Evolutionary conservation across 2,888 invertebrate species (phyloP).

Genomic region (Heliconius ismenius): DNA sequence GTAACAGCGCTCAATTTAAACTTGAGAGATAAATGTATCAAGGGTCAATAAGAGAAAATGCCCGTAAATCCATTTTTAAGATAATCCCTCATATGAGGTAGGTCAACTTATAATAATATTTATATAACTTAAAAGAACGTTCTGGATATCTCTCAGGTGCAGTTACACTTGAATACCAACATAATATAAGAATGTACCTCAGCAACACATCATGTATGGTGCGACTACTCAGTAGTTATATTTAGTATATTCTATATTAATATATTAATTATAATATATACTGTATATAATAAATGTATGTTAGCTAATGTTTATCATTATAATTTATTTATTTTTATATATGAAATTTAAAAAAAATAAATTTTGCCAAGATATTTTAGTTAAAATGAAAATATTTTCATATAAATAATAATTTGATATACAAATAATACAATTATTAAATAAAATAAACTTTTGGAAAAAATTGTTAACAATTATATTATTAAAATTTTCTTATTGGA

Average conservation of each 20-base stretch:
- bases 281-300: background rate
- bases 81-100: slow-evolving; percentile 42
- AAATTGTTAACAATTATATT: background rate
- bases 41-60: slow-evolving; percentile 42
- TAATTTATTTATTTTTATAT: background rate
- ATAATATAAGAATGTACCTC: background rate
- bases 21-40: slow-evolving; percentile 36
- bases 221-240: background rate
- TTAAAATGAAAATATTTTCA: background rate
- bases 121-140: slow-evolving; percentile 37
- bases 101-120: slow-evolving; percentile 44
- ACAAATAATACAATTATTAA: background rate
- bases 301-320: too few species aligned
- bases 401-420: background rate
- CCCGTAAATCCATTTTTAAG: slow-evolving; percentile 32
- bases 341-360: background rate
- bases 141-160: slow-evolving; percentile 37
- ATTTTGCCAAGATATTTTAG: background rate
- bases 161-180: background rate
- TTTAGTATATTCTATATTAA: background rate
- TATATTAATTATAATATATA: background rate
- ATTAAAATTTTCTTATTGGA: slow-evolving; percentile 25
- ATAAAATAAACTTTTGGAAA: background rate
- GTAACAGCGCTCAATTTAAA: slow-evolving; percentile 36
- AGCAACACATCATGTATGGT: slow-evolving; percentile 1